A percentile compares a stretch with the other conserved stretches of the same genome.
These are phyloP conservation scores for Brachyalestes nurse DNA, from an alignment of 2,797 vertebrate species.

Conservation along the genomic window DNA sequence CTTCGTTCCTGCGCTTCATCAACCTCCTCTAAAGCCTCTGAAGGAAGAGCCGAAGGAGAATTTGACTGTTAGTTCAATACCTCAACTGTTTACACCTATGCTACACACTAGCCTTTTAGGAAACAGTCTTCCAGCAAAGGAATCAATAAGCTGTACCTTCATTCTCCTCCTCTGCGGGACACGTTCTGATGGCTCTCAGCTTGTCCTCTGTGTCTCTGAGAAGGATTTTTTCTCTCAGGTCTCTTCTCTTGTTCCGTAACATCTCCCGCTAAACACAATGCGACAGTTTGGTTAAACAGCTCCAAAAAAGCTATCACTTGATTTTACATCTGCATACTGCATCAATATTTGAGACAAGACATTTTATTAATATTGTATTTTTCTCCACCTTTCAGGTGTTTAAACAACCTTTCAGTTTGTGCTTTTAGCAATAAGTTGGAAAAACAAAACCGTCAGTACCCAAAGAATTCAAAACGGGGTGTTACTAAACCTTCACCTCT, in stretches of 20 bases:
- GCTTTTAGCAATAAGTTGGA: too few species aligned
- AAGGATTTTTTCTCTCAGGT: constrained; percentile 50
- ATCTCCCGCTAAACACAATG: constrained; percentile 44
- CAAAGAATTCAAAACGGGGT: too few species aligned
- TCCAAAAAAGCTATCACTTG: neutral
- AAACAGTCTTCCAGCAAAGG: neutral
- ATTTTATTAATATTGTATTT: too few species aligned
- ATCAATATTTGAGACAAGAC: too few species aligned
- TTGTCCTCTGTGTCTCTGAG: constrained; percentile 53
- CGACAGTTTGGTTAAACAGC: constrained; percentile 16
- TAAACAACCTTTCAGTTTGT: too few species aligned
- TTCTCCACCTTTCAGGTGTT: too few species aligned
- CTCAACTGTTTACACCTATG: neutral
- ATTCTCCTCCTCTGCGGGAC: constrained; percentile 28
- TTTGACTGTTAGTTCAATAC: neutral
- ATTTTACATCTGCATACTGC: neutral
- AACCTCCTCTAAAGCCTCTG: constrained; percentile 12
- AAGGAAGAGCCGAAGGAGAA: constrained; percentile 9
- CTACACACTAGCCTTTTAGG: neutral
- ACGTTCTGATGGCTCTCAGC: constrained; percentile 22
- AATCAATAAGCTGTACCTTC: constrained; percentile 23
- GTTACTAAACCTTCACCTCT: too few species aligned
- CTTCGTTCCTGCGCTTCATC: neutral
- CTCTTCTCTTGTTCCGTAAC: constrained; percentile 38
- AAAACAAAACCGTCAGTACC: too few species aligned